Evolutionary conservation across 2,888 invertebrate genomes (phyloP), one percentile per base, ranked within the genome.

Genomic region (Caenorhabditis japonica): DNA sequence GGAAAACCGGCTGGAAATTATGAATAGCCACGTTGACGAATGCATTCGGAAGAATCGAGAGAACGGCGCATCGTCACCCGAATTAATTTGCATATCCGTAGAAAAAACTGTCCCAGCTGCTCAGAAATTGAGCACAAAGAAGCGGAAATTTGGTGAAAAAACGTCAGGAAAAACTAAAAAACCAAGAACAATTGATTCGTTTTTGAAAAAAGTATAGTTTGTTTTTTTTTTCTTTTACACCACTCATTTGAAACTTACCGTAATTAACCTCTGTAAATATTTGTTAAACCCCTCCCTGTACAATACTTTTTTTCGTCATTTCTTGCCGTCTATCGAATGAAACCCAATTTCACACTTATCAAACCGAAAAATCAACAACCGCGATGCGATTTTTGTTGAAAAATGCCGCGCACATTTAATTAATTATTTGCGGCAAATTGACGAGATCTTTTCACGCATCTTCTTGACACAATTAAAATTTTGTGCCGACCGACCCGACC

Each of bases 1-100:
- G 19, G 71, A 56, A 19, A 56, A 61, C 21, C 58, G 60, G 10
- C 43, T 74, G n/a, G 55, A 49, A 8, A 30, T 49, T 15, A 39
- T 81, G 46, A 79, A 81, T 56, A 23, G 34, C 19, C 81, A 81
- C 64, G 53, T 81, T 8, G 81, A 81, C 41, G 73, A 71, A 19
- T 81, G 81, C 51, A 55, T 71, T 62, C 58, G 15, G 52, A 62
- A 52, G 27, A 52, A 34, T 25, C 10, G 13, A 19, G n/a, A 27
- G 10, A 33, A 49, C 7, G 38, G 36, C n/a, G 62, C 53, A 27
- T 53, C 59, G 2, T 17, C 19, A 12, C 71, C 64, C 3, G 73
- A 73, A 19, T 19, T 73, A 12, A 61, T 73, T 12, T 73, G 73
- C 33, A 12, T 73, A 10, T 25, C 55, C 2, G 44, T 66, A 12